Conservation (phyloP, 1,140 invertebrate genomes). For the Sycophila sp. region DNA sequence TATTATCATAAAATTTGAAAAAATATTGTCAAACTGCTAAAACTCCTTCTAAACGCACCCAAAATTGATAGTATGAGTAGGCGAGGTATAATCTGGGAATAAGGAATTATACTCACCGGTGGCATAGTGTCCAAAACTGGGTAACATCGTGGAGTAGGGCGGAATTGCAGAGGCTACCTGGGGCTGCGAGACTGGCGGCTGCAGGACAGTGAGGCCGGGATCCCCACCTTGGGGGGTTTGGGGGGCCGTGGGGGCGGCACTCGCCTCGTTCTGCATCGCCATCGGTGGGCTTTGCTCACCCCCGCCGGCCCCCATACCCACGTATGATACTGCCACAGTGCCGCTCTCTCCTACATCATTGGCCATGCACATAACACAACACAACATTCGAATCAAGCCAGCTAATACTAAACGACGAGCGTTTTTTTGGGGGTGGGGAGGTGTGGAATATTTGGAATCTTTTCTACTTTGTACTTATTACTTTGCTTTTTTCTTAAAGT, state of each 20-base stretch:
- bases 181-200: conserved; percentile 66
- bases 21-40: too few relatives aligned
- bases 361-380: conserved; percentile 66
- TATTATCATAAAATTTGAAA: too few relatives aligned
- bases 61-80: too few relatives aligned
- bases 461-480: too few relatives aligned
- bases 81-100: too few relatives aligned
- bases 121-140: conserved; percentile 77
- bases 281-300: conserved; percentile 70
- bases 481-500: too few relatives aligned
- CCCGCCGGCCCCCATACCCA: conserved; percentile 65
- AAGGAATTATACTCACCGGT: conserved; percentile 70
- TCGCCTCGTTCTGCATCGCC: conserved; percentile 69
- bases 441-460: too few relatives aligned
- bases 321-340: conserved; percentile 68
- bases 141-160: conserved; percentile 73
- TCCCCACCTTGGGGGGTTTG: conserved; percentile 62
- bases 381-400: conserved; percentile 61
- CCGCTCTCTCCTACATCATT: conserved; percentile 63
- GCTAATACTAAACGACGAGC: too few relatives aligned
- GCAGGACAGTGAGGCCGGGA: conserved; percentile 68
- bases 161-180: conserved; percentile 64
- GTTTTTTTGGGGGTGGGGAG: too few relatives aligned
- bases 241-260: conserved; percentile 66
- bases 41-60: too few relatives aligned